Percentiles rank a stretch among this genome's conserved stretches.
These are phyloP conservation scores for Phaethornis superciliosus DNA, from an alignment of 2,113 vertebrate species.

Conservation along the genomic window DNA sequence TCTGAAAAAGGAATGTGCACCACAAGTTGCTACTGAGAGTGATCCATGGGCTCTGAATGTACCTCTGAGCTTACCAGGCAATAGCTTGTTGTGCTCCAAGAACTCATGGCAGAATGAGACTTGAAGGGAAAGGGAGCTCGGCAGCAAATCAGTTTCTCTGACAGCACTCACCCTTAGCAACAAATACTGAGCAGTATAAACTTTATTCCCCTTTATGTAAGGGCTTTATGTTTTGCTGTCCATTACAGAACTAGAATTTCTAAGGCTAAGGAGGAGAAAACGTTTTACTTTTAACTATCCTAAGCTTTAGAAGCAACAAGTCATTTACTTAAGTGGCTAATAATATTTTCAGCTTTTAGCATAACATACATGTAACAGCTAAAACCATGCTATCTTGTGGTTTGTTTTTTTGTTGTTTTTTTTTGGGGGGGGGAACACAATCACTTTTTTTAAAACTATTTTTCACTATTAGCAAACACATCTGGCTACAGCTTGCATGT, in stretches of 20 bases:
- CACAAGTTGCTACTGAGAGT: not conserved
- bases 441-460: not conserved
- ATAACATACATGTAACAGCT: not conserved
- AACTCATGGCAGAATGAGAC: not conserved
- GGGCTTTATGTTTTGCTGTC: not conserved
- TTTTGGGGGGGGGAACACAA: not conserved
- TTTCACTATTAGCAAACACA: not conserved
- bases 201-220: not conserved
- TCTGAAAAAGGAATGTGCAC: not conserved
- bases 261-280: not conserved
- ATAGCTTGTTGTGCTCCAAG: not conserved
- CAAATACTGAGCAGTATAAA: not conserved
- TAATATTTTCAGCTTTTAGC: not conserved
- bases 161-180: not conserved
- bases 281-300: not conserved
- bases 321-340: not conserved
- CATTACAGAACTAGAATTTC: not conserved
- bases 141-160: not conserved
- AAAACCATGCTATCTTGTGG: not conserved
- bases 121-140: not conserved
- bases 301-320: not conserved
- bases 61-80: not conserved
- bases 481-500: not conserved
- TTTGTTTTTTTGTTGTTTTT: not conserved
- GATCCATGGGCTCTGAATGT: rapidly evolving